Base-by-base conservation (phyloP, 2,797 vertebrate species). In the Phrynocephalus forsythii region DNA sequence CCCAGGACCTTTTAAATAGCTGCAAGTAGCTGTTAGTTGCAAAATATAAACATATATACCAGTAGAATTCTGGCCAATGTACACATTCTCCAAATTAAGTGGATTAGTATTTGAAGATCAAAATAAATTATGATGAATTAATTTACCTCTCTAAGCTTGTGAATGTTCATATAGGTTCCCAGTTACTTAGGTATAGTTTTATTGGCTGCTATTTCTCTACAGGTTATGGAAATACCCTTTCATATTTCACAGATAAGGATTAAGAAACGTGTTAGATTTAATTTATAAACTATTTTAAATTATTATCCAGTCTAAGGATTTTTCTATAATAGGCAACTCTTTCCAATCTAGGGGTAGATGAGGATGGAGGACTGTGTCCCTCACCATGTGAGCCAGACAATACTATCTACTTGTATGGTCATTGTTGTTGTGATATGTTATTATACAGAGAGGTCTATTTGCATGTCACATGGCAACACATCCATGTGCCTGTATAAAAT, bases 81-180 rank as follows among this genome's bases (percentile, higher is more conserved):
- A 83, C 28, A 52, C 18, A 72, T 22, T 18, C 10, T 24, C 3
- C 28, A 83, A 83, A 72, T 72, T 83, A 72, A 72, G 8, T 72
- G 28, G 5, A 72, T 30, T 90, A 85, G 89, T 7, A 30, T 81
- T n/a, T 88, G 68, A 69, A 5, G 82, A 0, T 33, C 33, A 0
- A 44, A 87, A 86, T 8, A 83, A 18, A 79, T 79, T 88, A 88
- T 86, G 82, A 89, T 73, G 69, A 80, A 30, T 87, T 26, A 73
- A 9, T 52, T 87, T 87, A 87, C 18, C 38, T 20, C 22, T 38
- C 9, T 67, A 87, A 72, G 30, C 86, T 91, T 69, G 79, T 77
- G 83, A 87, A 88, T 87, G 15, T 50, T 84, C 77, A 84, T 91
- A 88, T 82, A 89, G 85, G 93, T 67, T 0, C 0, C 26, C 52